Base-by-base conservation (phyloP, 2,113 vertebrate genomes). In the Damaliscus lunatus region DNA sequence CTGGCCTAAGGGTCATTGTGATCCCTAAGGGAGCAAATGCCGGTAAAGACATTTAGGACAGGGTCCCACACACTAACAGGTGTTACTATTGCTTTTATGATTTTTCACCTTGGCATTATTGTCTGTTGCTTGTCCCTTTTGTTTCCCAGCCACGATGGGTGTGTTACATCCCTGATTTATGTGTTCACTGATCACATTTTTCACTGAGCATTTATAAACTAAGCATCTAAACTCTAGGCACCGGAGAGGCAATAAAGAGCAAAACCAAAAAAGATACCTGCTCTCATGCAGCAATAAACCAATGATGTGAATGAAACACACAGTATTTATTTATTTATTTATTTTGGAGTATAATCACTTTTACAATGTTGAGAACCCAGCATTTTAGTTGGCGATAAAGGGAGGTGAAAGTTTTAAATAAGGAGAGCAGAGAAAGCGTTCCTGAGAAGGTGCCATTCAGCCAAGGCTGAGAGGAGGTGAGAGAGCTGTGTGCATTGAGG, bases 111-210 rank as follows among this genome's bases (percentile, higher is more conserved):
- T 43, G 27, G 31, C 55, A 2, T 0, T 7, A 6, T 4, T 25
- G 6, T 17, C 31, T 46, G 25, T 8, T 23, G 77, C 57, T 33
- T 4, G 33, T 16, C 29, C 25, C 12, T 64, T 80, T 55, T 7
- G 48, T 16, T 29, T 23, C 36, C 43, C 50, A 4, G 6, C 55
- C 67, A 16, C 1, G 0, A 13, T 2, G 50, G 53, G 16, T 16
- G 0, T 7, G 9, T n/a, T 6, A 23, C 1, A 6, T 21, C 21
- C 50, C 60, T 11, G 7, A 52, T 23, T 25, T 29, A 4, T 1
- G 7, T 8, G 36, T 17, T 53, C 53, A 25, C 62, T 60, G 11
- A 2, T 23, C 52, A 29, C 0, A 6, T 57, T 11, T 53, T 50
- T 46, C 60, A n/a, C 43, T 29, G 55, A 55, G 36, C 12, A 11